Evolutionary conservation across 2,797 vertebrate species (phyloP).

Genomic region (Melanotaenia parkinsoni): DNA sequence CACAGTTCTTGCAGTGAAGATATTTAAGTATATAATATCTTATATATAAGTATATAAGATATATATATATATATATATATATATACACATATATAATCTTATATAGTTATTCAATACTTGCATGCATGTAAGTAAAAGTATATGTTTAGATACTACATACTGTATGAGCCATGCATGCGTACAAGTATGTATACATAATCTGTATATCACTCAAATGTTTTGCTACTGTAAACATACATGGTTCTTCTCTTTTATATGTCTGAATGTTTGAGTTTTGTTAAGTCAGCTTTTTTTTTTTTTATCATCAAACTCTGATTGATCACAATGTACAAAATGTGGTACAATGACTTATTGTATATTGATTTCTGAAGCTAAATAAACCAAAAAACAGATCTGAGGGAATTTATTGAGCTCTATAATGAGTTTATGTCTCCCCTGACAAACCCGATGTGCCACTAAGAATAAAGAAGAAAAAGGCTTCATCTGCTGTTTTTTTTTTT

Average conservation of each 20-base stretch:
- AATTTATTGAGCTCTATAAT: conserved; percentile 36
- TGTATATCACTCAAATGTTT: not conserved
- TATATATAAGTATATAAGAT: no score
- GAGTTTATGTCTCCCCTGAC: conserved; percentile 38
- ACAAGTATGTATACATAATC: not conserved
- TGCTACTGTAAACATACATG: not conserved
- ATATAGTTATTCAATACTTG: not conserved
- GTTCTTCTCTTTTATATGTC: not conserved
- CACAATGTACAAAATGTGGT: conserved; percentile 18
- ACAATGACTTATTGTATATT: conserved; percentile 18
- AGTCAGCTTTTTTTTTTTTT: conserved; percentile 29
- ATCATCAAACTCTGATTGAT: conserved; percentile 32
- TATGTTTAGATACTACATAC: not conserved
- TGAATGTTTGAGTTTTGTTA: conserved; percentile 12
- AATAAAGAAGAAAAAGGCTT: conserved; percentile 42
- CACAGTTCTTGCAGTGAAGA: not conserved
- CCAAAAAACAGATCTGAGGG: conserved; percentile 18
- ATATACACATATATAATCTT: no score
- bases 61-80: no score
- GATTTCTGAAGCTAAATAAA: conserved; percentile 50
- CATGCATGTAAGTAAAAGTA: not conserved
- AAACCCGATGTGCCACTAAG: conserved; percentile 19
- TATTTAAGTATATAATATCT: no score
- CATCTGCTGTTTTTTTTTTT: conserved; percentile 34
- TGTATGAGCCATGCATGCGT: no score